Percentiles rank a stretch among this genome's conserved stretches.
Conservation (phyloP, 2,113 vertebrate species). For the Pterocles burchelli region DNA sequence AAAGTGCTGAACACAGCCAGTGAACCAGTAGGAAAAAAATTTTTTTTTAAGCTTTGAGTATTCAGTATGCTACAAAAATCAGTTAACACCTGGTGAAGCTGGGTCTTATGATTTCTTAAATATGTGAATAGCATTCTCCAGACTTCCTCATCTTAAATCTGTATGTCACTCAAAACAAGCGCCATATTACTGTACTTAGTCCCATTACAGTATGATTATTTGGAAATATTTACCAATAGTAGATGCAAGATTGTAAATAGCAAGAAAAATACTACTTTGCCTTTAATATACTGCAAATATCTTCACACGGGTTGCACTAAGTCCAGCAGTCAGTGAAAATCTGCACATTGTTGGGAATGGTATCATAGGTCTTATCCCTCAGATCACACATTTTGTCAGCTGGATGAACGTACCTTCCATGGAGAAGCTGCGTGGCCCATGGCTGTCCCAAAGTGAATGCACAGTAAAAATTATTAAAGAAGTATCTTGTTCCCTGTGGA, state of each 20-base stretch:
- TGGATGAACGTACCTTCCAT: neutral
- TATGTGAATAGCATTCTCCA: neutral
- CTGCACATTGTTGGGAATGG: neutral
- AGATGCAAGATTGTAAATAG: neutral
- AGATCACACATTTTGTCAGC: neutral
- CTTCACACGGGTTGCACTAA: neutral
- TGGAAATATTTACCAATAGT: neutral
- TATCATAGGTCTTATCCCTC: neutral
- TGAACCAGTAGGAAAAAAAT: neutral
- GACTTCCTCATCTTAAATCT: neutral
- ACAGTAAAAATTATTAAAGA: neutral
- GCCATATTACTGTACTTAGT: neutral
- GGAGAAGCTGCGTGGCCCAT: neutral
- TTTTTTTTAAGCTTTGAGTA: neutral
- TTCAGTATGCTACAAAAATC: neutral
- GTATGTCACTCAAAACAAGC: neutral
- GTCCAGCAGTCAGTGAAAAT: neutral
- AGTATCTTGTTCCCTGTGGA: neutral
- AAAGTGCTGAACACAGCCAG: neutral
- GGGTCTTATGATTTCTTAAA: neutral
- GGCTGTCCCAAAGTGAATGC: neutral
- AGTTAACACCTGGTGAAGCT: neutral
- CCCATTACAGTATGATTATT: neutral
- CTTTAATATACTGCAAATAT: neutral
- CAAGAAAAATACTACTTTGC: neutral